Evolutionary conservation across 2,797 vertebrate species (phyloP), one percentile per base, ranked within the genome.

Genomic region (Megaceryle alcyon): DNA sequence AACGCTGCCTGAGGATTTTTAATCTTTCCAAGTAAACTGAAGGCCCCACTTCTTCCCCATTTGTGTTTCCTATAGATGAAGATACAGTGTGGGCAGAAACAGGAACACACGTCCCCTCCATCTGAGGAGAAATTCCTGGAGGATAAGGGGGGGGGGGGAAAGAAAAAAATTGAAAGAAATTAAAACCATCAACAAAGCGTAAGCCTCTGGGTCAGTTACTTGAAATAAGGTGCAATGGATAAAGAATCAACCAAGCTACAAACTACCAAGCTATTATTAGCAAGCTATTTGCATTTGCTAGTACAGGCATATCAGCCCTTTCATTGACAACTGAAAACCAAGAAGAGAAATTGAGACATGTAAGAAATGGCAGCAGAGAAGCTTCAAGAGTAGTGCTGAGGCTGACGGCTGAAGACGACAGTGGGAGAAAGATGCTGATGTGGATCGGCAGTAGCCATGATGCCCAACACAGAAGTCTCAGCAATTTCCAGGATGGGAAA

Each of bases 1-100:
- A 99, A 68, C 99, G 98, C 96, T 99, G 99, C 66, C 99, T 97
- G 81, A 99, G 98, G 95, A 99, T 99, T 98, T 99, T 99, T 86
- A 99, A 98, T 95, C 99, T 98, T 97, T 99, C 99, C 70, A 99
- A 98, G 97, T 99, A 99, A 73, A 99, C 99, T 1, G 99, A 99
- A 14, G 99, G 99, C 68, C 99, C 99, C 68, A 99, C 97, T 91
- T 99, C 98, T 83, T 99, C 99, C 57, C 99, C 99, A 16, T 99
- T 99, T 85, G 98, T 98, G 96, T 98, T 98, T 82, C 97, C 97
- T 92, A 97, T 97, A 88, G 98, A 97, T 22, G 98, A 96, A 70
- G 98, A 97, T 64, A 98, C 93, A 44, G 97, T 94, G 91, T 96
- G 97, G 91, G 98, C 96, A 75, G 98, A 83, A 57, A 88, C 76